A percentile compares a stretch with the other conserved stretches of the same genome.
These are phyloP conservation scores for Coreoperca whiteheadi DNA, from an alignment of 2,113 vertebrate species.

Conservation along the genomic window DNA sequence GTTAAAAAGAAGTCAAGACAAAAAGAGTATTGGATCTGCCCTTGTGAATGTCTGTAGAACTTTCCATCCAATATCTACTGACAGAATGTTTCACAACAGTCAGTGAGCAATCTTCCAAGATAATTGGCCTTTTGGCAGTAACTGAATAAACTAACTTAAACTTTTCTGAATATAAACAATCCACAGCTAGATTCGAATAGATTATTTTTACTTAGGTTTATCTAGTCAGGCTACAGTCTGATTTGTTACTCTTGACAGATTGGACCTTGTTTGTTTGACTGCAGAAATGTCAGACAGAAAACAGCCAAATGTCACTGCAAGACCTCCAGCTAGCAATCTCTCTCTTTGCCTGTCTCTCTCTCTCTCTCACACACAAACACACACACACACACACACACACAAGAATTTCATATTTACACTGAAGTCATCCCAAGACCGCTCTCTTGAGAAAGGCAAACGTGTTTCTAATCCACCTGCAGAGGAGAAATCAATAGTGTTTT, in stretches of 20 bases:
- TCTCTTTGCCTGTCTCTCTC: constrained; percentile 21
- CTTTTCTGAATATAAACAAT: background rate
- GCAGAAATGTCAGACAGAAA: constrained; percentile 73
- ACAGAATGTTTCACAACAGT: constrained; percentile 6
- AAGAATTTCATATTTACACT: constrained; percentile 68
- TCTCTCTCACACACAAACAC: background rate
- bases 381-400: constrained; percentile 22
- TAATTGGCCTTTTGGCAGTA: background rate
- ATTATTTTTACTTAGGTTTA: background rate
- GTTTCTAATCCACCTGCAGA: constrained; percentile 77
- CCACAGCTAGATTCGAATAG: background rate
- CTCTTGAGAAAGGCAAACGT: constrained; percentile 54
- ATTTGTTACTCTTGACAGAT: constrained; percentile 54
- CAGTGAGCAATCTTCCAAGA: background rate
- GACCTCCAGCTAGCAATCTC: constrained; percentile 53
- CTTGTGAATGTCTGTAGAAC: background rate
- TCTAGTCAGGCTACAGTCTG: constrained; percentile 31
- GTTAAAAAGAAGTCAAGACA: constrained; percentile 15
- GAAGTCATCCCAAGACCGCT: constrained; percentile 39
- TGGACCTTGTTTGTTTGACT: constrained; percentile 71
- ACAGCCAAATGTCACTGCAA: constrained; percentile 69
- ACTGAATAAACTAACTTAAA: background rate
- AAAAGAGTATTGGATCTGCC: constrained; percentile 3
- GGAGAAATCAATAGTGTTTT: constrained; percentile 77
- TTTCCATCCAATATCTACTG: background rate